Conservation (phyloP, 2,888 invertebrate genomes). For the Lithosia quadra region DNA sequence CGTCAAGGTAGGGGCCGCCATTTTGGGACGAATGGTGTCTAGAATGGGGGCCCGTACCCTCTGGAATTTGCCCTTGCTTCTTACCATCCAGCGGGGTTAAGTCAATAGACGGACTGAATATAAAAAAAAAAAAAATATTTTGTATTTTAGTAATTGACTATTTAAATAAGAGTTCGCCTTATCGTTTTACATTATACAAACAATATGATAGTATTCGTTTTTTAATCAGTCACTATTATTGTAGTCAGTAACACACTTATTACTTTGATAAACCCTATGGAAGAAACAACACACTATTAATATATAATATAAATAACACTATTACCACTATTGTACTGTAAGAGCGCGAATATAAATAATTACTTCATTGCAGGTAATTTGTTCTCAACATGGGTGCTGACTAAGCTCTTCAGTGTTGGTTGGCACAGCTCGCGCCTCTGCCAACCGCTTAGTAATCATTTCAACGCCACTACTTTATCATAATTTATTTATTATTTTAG, state of each 20-base stretch:
- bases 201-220: neutral
- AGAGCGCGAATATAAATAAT: neutral
- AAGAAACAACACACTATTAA: no score
- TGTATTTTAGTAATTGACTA: neutral
- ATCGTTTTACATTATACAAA: neutral
- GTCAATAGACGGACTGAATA: no score
- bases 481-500: slow-evolving; percentile 68
- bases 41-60: no score
- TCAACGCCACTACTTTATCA: slow-evolving; percentile 70
- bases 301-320: no score
- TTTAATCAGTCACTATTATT: neutral
- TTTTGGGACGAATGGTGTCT: no score
- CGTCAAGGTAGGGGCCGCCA: no score
- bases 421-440: slow-evolving; percentile 49
- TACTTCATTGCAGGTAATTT: slow-evolving; percentile 53
- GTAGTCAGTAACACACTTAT: neutral
- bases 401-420: slow-evolving; percentile 64
- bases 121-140: neutral
- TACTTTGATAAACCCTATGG: neutral
- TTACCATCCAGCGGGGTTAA: no score
- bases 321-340: neutral
- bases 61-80: no score
- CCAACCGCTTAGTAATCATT: slow-evolving; percentile 53
- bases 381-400: slow-evolving; percentile 69
- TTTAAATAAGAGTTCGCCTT: neutral